phyloP scores from a whole-genome alignment of 2,113 vertebrate genomes.

The Zosterops japonicus region DNA sequence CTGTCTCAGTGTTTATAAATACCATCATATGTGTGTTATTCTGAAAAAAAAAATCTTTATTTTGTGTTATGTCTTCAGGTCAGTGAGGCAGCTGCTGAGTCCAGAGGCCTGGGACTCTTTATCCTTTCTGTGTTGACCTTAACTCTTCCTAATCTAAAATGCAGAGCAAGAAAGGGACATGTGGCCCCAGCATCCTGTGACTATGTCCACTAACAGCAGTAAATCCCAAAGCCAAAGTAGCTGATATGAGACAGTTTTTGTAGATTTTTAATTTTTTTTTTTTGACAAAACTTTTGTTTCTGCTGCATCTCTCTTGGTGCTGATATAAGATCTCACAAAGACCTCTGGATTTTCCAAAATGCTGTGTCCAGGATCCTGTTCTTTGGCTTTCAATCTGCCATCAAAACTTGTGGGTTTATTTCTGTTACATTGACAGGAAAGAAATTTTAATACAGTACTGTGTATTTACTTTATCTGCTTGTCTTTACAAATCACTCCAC shows the following conservation, averaged over 20 bases:
- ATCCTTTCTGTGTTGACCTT: neutral
- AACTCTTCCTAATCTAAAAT: neutral
- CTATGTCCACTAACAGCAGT: neutral
- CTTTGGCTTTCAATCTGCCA: neutral
- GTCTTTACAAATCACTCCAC: conserved; percentile 67
- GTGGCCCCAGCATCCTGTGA: neutral
- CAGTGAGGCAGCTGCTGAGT: neutral
- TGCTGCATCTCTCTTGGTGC: neutral
- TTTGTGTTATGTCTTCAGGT: neutral
- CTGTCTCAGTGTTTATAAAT: neutral
- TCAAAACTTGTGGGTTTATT: neutral
- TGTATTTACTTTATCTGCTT: conserved; percentile 51
- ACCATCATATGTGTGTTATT: neutral
- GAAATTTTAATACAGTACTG: conserved; percentile 35
- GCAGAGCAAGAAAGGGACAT: neutral
- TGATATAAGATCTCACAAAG: neutral
- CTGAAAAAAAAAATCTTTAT: neutral
- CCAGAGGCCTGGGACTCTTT: neutral
- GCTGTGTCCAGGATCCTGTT: neutral
- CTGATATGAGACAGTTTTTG: neutral
- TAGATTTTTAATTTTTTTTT: neutral
- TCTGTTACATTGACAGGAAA: neutral
- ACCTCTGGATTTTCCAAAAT: neutral
- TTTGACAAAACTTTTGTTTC: neutral
- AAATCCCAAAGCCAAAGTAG: neutral